These are phyloP conservation scores for Drosophila subquinaria DNA, from an alignment of 2,888 invertebrate genomes.

Conservation along the genomic window DNA sequence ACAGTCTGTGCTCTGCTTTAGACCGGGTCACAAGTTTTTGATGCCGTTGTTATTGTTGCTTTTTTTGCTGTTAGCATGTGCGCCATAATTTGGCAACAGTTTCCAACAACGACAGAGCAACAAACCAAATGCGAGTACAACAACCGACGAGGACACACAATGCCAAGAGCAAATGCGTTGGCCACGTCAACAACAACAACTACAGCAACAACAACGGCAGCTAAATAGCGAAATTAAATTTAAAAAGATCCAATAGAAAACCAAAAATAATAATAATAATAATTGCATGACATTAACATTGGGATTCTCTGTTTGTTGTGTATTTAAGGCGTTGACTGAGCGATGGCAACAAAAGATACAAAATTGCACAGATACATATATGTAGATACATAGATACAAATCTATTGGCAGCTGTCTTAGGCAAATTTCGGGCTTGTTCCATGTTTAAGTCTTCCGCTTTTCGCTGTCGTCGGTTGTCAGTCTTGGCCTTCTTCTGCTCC, in stretches of 20 bases:
- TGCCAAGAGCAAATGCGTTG: slow-evolving; percentile 64
- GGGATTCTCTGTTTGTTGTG: slow-evolving; percentile 22
- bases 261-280: slow-evolving; percentile 65
- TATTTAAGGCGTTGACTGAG: slow-evolving; percentile 59
- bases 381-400: slow-evolving; percentile 26
- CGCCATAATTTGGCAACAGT: slow-evolving; percentile 56
- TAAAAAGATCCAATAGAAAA: slow-evolving; percentile 28
- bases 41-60: slow-evolving; percentile 10
- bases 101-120: slow-evolving; percentile 43
- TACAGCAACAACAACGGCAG: slow-evolving; percentile 11
- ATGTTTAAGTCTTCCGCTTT: slow-evolving; percentile 55
- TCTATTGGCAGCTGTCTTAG: slow-evolving; percentile 56
- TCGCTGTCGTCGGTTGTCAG: slow-evolving; percentile 63
- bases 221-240: slow-evolving; percentile 40
- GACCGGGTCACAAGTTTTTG: slow-evolving; percentile 37
- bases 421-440: slow-evolving; percentile 39
- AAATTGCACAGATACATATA: neutral
- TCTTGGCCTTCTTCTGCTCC: slow-evolving; percentile 39
- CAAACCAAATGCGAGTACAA: slow-evolving; percentile 43
- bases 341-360: slow-evolving; percentile 39
- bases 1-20: slow-evolving; percentile 21
- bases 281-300: slow-evolving; percentile 80
- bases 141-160: slow-evolving; percentile 58
- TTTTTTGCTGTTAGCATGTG: slow-evolving; percentile 34
- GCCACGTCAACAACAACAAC: slow-evolving; percentile 37